Percentiles rank a stretch among this genome's conserved stretches.
phyloP scores from a whole-genome alignment of 1,140 invertebrate genomes.

The Drosophila pectinifera region DNA sequence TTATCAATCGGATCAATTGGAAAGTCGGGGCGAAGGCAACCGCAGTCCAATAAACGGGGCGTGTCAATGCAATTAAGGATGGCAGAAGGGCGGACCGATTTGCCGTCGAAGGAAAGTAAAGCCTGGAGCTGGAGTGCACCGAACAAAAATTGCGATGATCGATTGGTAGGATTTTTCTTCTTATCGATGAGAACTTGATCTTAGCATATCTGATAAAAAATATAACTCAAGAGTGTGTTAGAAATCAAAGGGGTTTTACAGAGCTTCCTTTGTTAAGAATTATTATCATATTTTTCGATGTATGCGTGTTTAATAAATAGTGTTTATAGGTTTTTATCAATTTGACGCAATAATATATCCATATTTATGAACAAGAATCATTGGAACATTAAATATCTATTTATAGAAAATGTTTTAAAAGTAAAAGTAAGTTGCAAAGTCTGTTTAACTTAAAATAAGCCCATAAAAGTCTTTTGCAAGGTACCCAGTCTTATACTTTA shows the following conservation, averaged over 20 bases:
- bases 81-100: constrained; percentile 39
- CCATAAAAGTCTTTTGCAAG: no score
- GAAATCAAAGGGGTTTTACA: no score
- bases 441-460: no score
- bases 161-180: not conserved
- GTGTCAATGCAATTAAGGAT: constrained; percentile 59
- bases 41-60: constrained; percentile 69
- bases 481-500: no score
- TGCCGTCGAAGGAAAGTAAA: constrained; percentile 27
- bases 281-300: not conserved
- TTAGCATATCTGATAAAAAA: not conserved
- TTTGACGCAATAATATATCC: no score
- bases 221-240: not conserved
- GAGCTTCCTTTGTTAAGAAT: no score
- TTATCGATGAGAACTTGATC: not conserved
- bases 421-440: no score
- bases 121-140: constrained; percentile 20
- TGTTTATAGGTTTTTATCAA: no score
- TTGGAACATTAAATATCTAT: no score
- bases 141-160: constrained; percentile 1
- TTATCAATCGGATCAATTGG: constrained; percentile 75
- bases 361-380: no score
- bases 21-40: constrained; percentile 56
- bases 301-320: no score
- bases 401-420: no score